Evolutionary conservation across 2,797 vertebrate species (phyloP), one percentile per base, ranked within the genome.

Genomic region (Chromis chromis): DNA sequence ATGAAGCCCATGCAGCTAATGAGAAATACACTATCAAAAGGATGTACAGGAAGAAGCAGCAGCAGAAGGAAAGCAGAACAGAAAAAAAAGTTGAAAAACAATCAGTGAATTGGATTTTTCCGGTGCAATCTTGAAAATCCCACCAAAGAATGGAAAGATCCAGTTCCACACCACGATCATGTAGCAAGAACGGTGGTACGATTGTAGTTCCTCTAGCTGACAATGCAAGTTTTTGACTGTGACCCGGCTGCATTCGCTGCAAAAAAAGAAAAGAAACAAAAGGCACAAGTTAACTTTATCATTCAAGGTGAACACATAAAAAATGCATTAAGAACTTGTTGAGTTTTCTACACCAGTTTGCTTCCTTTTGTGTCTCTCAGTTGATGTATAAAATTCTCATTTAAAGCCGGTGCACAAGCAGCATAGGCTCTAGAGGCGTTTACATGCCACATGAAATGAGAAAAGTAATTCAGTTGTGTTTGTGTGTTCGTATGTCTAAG

Each of bases 151-250:
- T 19, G 4, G 1, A 16, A 19, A 39, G 48, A 56, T 24, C 50
- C 44, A 19, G 24, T 3, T 5, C 21, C 31, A 28, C 49, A 72
- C 42, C 33, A 48, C 13, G 28, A 17, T 4, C 40, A 17, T 3
- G 65, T 1, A 22, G 67, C 7, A 2, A 44, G 64, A 5, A 9
- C 21, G 6, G 17, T 0, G 36, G 57, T 3, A 0, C 16, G 4
- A 52, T 0, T 21, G 74, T 0, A 25, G 80, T 22, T 12, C 39
- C 28, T 85, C 74, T 90, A 95, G 83, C 88, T 91, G 73, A 95
- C 60, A 12, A 75, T 11, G 48, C 95, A 95, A 3, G 94, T 94
- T 91, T 95, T 95, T 36, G 95, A 94, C 31, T 94, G 78, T 2
- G 89, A 58, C 53, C 89, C 86, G 25, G 82, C 70, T 3, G 85